A percentile compares a stretch with the other conserved stretches of the same genome.
phyloP scores from a whole-genome alignment of 2,888 invertebrate species.

The Heliconius erato region DNA sequence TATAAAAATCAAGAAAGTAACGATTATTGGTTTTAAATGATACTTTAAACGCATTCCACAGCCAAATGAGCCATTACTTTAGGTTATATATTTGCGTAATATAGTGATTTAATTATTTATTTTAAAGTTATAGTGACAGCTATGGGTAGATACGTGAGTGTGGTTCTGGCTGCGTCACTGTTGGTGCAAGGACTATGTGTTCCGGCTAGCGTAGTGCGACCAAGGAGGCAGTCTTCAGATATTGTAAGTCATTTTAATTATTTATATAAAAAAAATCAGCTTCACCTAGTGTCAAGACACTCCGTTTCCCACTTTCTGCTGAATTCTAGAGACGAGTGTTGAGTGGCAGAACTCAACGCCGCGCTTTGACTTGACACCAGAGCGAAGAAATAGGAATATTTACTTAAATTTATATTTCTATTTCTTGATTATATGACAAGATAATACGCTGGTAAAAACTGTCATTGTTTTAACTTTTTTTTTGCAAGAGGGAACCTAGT shows the following conservation, averaged over 20 bases:
- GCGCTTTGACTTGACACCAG: no score
- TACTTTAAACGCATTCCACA: conserved; percentile 26
- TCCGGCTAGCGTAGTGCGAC: conserved; percentile 56
- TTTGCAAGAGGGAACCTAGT: no score
- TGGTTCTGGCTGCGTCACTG: conserved; percentile 62
- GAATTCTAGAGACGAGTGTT: no score
- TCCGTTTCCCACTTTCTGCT: no score
- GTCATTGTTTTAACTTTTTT: no score
- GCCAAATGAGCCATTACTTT: conserved; percentile 32
- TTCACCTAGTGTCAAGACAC: no score
- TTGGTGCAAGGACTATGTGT: conserved; percentile 66
- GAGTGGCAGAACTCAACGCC: no score
- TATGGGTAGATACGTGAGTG: conserved; percentile 64
- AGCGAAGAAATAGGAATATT: no score
- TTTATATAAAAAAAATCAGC: background rate
- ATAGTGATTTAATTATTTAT: conserved; percentile 22
- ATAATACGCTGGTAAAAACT: no score
- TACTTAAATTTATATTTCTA: no score
- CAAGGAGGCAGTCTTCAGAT: conserved; percentile 52
- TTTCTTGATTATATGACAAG: no score
- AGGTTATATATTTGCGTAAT: conserved; percentile 41
- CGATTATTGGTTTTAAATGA: conserved; percentile 21
- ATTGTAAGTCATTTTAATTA: conserved; percentile 57
- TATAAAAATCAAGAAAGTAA: conserved; percentile 6
- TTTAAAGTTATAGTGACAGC: conserved; percentile 55